phyloP scores from a whole-genome alignment of 35 echinoderm and acorn worm species.

The Patiria miniata region DNA sequence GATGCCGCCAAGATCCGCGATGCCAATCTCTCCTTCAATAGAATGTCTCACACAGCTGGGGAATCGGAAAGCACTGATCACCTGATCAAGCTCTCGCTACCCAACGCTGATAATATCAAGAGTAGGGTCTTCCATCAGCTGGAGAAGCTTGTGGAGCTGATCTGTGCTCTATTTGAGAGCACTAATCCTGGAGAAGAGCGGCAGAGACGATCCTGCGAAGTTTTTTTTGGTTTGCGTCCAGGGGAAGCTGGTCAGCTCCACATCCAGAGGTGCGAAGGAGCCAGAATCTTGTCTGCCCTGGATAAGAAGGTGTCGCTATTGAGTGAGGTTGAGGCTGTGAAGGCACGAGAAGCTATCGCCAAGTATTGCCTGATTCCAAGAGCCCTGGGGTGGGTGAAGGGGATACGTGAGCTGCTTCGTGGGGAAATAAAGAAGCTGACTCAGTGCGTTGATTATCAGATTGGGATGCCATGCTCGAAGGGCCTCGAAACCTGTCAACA shows the following conservation, averaged over 20 bases:
- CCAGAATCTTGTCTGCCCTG: neutral
- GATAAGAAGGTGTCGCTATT: neutral
- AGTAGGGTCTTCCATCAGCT: conserved; percentile 25
- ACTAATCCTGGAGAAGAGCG: conserved; percentile 1
- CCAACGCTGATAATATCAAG: neutral
- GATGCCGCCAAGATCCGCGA: conserved; percentile 20
- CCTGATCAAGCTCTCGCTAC: neutral
- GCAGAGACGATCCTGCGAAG: neutral
- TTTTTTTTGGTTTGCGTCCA: conserved; percentile 35
- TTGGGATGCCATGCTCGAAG: conserved; percentile 32
- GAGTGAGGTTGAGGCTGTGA: neutral
- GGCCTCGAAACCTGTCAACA: neutral
- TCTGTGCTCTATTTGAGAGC: conserved; percentile 24
- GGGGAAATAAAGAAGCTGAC: neutral
- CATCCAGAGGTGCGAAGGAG: conserved; percentile 34
- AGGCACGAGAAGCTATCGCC: conserved; percentile 2
- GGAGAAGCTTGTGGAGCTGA: neutral
- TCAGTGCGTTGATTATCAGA: conserved; percentile 40
- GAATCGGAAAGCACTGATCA: conserved; percentile 1
- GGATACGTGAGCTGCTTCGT: neutral
- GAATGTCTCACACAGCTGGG: conserved; percentile 21
- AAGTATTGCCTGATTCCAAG: conserved; percentile 17
- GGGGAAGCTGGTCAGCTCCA: neutral
- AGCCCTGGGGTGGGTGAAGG: conserved; percentile 36
- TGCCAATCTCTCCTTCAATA: neutral